Percentiles rank a stretch among this genome's conserved stretches.
phyloP scores from a whole-genome alignment of 2,113 vertebrate genomes.

The Nerophis lumbriciformis region DNA sequence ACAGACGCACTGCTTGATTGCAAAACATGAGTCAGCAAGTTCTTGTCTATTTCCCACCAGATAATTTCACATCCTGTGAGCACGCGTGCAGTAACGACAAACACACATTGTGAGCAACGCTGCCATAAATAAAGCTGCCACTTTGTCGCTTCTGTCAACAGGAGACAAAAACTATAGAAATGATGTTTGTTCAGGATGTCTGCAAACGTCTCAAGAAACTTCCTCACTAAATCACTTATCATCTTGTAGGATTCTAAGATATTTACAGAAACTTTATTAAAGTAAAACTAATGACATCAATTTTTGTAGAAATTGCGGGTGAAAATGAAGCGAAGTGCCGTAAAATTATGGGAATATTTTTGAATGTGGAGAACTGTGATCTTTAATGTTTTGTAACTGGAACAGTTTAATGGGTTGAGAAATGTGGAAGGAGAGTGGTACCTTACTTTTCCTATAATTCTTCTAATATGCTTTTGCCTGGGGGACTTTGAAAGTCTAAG shows the following conservation, averaged over 20 bases:
- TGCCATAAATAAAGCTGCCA: slow-evolving; percentile 50
- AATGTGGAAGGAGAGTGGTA: no score
- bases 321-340: no score
- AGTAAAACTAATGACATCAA: no score
- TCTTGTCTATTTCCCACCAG: slow-evolving; percentile 43
- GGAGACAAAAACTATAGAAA: slow-evolving; percentile 33
- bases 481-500: no score
- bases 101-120: slow-evolving; percentile 13
- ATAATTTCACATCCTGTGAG: slow-evolving; percentile 2
- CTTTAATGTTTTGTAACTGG: no score
- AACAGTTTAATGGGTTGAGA: no score
- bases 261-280: no score
- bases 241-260: not conserved
- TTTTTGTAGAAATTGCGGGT: no score
- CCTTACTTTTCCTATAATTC: no score
- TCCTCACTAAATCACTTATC: slow-evolving; percentile 24
- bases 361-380: no score
- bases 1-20: not conserved
- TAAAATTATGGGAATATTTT: no score
- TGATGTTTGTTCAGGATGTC: slow-evolving; percentile 44
- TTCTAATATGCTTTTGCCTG: no score
- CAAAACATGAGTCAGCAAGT: slow-evolving; percentile 27
- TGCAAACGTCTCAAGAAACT: slow-evolving; percentile 22
- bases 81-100: slow-evolving; percentile 5
- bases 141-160: slow-evolving; percentile 46